Conservation (phyloP, 1,140 invertebrate species). For the Aphelenchoides besseyi region DNA sequence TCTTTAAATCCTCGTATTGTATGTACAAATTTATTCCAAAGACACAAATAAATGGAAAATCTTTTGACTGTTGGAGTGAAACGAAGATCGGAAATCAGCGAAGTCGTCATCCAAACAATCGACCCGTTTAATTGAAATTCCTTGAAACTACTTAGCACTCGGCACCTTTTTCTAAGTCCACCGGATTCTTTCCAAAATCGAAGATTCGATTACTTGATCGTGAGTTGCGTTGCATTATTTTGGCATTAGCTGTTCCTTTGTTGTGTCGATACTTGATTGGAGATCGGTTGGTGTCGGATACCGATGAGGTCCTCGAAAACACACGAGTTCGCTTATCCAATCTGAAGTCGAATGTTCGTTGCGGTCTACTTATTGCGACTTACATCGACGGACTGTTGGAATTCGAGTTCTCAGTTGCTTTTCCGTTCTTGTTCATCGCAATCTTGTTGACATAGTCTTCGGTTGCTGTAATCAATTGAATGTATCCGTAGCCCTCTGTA, state of each 20-base stretch:
- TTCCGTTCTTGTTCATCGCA: neutral
- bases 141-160: too few relatives aligned
- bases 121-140: too few relatives aligned
- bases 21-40: too few relatives aligned
- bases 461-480: constrained; percentile 9
- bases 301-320: neutral
- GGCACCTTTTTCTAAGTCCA: too few relatives aligned
- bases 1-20: too few relatives aligned
- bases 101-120: too few relatives aligned
- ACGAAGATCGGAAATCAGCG: too few relatives aligned
- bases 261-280: neutral
- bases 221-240: neutral
- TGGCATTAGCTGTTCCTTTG: neutral
- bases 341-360: neutral
- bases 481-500: constrained; percentile 21
- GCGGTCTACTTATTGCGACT: neutral
- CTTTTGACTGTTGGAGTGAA: too few relatives aligned
- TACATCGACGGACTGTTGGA: neutral
- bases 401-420: neutral
- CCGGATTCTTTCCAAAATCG: too few relatives aligned
- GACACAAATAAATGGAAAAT: too few relatives aligned
- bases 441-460: constrained; percentile 12
- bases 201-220: constrained; percentile 4
- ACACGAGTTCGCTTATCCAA: neutral
- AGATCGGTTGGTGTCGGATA: neutral